Evolutionary conservation across 2,888 invertebrate species (phyloP), one percentile per base, ranked within the genome.

Genomic region (Hirtodrosophila histrioides): DNA sequence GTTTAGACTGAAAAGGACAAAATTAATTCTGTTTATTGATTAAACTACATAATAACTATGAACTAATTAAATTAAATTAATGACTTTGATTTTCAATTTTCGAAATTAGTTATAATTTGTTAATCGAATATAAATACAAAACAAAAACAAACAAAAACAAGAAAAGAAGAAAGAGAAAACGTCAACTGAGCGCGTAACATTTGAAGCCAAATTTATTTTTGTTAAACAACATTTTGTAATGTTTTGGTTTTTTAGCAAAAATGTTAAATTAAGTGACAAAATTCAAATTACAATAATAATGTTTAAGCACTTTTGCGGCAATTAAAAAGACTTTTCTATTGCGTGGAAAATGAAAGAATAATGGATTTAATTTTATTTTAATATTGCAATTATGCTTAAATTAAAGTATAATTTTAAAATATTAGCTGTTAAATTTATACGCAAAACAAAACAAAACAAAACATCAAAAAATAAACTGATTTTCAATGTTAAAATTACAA

Each of bases 371-470:
- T 75, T 70, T 75, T 55, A 72, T 69, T 56, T 69, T 56, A 60
- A 64, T 81, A 82, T 75, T 76, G 83, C 66, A 78, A 81, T 79
- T 78, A 83, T 82, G 72, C 71, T 79, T 79, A 76, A 82, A 75
- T 65, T 74, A 85, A 76, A 75, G 74, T 75, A 78, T 86, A 77
- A 84, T 85, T 85, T 85, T 74, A 76, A 83, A 78, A 83, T 70
- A 81, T 84, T 86, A 86, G 86, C 78, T 88, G 83, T 86, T 86
- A 86, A 86, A 80, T 82, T 82, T 86, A 80, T 86, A 86, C 71
- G 78, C 78, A 84, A 78, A 31, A 31, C 27, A 31, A 31, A 86
- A 69, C 67, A 77, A n/a, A 17, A 80, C 49, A 63, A 62, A 76
- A 69, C 53, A 71, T 44, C 46, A 80, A 69, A 76, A 17, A 79